phyloP scores from a whole-genome alignment of 2,797 vertebrate genomes.

The Enteromius treurensis region DNA sequence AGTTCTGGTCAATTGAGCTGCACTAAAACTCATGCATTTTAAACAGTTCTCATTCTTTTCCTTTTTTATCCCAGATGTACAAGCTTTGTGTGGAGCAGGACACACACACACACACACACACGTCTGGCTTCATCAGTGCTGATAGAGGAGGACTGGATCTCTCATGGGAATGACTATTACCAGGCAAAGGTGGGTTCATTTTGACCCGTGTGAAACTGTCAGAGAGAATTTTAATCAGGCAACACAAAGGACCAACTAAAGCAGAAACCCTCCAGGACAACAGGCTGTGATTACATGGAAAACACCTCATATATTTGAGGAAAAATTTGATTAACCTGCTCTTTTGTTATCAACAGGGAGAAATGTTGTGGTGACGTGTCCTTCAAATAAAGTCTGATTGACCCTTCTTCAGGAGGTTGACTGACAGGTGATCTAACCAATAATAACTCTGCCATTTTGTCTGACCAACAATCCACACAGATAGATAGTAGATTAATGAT shows the following conservation, averaged over 20 bases:
- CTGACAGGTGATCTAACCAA: not conserved
- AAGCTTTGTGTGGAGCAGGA: slow-evolving; percentile 57
- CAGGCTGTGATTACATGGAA: not conserved
- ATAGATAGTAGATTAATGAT: not conserved
- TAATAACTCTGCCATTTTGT: not conserved
- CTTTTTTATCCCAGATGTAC: slow-evolving; percentile 52
- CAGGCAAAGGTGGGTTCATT: slow-evolving; percentile 60
- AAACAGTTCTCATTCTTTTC: slow-evolving; percentile 59
- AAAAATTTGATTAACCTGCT: not conserved
- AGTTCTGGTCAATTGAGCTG: slow-evolving; percentile 50
- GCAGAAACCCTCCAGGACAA: not conserved
- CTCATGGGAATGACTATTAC: slow-evolving; percentile 67
- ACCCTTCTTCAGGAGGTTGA: not conserved
- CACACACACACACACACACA: slow-evolving; percentile 15
- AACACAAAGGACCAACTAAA: slow-evolving; percentile 41
- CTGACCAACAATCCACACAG: not conserved
- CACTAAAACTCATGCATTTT: slow-evolving; percentile 75
- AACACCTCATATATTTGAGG: not conserved
- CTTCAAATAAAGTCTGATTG: not conserved
- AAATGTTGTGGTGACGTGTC: not conserved
- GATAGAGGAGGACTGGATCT: slow-evolving; percentile 69
- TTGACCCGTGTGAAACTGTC: slow-evolving; percentile 63
- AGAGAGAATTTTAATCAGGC: slow-evolving; percentile 67
- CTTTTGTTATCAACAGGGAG: not conserved
- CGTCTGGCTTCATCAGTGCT: slow-evolving; percentile 74